Percentiles rank a stretch among this genome's conserved stretches.
Conservation (phyloP, 2,797 vertebrate species). For the Emydoidea blandingii region DNA sequence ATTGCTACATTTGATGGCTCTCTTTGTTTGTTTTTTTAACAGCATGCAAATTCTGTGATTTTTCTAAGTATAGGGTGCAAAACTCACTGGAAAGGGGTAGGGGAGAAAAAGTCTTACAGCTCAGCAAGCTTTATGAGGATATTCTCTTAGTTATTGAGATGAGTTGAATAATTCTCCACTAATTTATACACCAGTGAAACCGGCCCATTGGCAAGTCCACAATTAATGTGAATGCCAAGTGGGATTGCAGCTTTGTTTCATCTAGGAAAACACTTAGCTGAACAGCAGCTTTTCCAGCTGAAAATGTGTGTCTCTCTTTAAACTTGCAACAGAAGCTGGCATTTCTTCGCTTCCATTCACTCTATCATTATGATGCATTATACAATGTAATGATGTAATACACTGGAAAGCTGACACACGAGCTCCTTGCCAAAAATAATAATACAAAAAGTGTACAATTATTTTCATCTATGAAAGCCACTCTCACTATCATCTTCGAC, state of each 20-base stretch:
- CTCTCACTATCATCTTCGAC: constrained; percentile 80
- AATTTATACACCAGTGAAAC: constrained; percentile 83
- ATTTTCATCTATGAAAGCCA: constrained; percentile 86
- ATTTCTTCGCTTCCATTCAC: constrained; percentile 84
- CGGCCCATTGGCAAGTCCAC: constrained; percentile 83
- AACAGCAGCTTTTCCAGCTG: constrained; percentile 82
- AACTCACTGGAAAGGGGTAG: constrained; percentile 53
- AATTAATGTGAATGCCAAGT: constrained; percentile 85
- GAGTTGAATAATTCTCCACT: constrained; percentile 83
- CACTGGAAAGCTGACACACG: constrained; percentile 79
- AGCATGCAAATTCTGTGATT: constrained; percentile 68
- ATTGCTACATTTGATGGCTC: constrained; percentile 17
- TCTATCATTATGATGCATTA: constrained; percentile 88
- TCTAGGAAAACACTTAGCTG: constrained; percentile 81
- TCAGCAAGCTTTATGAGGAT: constrained; percentile 76
- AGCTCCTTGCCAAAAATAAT: constrained; percentile 86
- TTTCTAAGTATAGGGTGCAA: constrained; percentile 75
- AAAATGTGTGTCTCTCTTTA: constrained; percentile 82
- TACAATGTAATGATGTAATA: constrained; percentile 88
- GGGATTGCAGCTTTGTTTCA: constrained; percentile 85
- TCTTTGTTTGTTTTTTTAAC: constrained; percentile 28
- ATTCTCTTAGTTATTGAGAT: constrained; percentile 79
- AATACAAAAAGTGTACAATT: constrained; percentile 87
- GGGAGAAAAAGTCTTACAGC: constrained; percentile 63
- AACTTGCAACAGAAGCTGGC: constrained; percentile 83